Evolutionary conservation across 2,113 vertebrate genomes (phyloP).

Genomic region (Cairina moschata): DNA sequence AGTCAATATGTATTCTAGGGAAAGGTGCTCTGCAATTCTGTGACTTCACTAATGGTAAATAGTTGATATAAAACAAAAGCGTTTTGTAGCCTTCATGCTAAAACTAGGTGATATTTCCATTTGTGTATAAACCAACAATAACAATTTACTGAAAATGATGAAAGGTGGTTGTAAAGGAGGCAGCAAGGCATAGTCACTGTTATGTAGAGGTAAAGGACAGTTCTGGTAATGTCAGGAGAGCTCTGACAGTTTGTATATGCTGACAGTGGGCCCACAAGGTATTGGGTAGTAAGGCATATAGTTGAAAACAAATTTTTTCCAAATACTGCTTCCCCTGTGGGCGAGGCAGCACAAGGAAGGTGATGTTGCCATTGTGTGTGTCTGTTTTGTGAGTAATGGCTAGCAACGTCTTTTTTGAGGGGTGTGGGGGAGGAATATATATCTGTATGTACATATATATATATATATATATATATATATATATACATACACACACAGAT

Average conservation of each 20-base stretch:
- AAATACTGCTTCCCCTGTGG: neutral
- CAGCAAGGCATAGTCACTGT: neutral
- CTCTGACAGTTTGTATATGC: neutral
- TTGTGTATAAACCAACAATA: neutral
- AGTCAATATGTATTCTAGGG: neutral
- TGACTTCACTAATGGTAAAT: neutral
- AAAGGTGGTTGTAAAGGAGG: neutral
- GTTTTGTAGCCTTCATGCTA: neutral
- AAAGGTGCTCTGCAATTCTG: neutral
- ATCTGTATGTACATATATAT: neutral
- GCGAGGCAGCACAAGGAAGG: neutral
- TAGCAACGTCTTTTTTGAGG: neutral
- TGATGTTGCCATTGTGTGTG: accelerated
- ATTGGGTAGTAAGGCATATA: neutral
- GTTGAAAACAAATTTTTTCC: neutral
- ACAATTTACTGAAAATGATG: neutral
- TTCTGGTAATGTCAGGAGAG: neutral
- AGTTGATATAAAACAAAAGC: neutral
- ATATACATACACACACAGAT: neutral
- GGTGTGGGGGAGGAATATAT: neutral
- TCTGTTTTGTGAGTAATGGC: neutral
- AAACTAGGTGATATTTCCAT: neutral
- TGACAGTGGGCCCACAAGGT: neutral
- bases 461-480: neutral
- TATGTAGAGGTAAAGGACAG: neutral